A percentile compares a stretch with the other conserved stretches of the same genome.
phyloP scores from a whole-genome alignment of 2,113 vertebrate genomes.

The Brachypteracias leptosomus region DNA sequence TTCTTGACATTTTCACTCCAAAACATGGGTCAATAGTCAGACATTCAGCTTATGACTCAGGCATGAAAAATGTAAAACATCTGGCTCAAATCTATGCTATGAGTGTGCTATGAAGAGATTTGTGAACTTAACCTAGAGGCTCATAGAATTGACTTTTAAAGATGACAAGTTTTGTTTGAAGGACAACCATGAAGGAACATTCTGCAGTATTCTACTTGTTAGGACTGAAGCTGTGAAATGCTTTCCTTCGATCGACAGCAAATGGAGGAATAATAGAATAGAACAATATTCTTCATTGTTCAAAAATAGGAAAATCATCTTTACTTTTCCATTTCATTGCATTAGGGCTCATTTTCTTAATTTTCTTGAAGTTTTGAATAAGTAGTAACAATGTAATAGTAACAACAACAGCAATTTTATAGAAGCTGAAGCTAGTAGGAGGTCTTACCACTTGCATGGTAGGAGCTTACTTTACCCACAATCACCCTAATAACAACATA shows the following conservation, averaged over 20 bases:
- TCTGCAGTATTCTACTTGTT: neutral
- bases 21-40: conserved; percentile 1
- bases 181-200: neutral
- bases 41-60: conserved; percentile 11
- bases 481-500: neutral
- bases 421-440: neutral
- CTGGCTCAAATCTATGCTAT: conserved; percentile 2
- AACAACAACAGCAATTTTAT: neutral
- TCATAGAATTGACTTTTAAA: neutral
- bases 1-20: neutral
- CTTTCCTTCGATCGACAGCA: neutral
- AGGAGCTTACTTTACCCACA: neutral
- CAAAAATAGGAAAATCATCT: neutral
- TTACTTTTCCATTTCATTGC: neutral
- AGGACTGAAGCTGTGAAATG: neutral
- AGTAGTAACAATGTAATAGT: neutral
- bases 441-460: neutral
- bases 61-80: conserved; percentile 48
- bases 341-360: neutral
- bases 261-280: neutral
- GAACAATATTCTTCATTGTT: neutral
- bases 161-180: neutral
- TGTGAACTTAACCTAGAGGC: neutral
- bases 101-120: neutral
- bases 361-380: neutral